A percentile compares a stretch with the other conserved stretches of the same genome.
These are phyloP conservation scores for Rhadina sibilatrix DNA, from an alignment of 2,113 vertebrate genomes.

Conservation along the genomic window DNA sequence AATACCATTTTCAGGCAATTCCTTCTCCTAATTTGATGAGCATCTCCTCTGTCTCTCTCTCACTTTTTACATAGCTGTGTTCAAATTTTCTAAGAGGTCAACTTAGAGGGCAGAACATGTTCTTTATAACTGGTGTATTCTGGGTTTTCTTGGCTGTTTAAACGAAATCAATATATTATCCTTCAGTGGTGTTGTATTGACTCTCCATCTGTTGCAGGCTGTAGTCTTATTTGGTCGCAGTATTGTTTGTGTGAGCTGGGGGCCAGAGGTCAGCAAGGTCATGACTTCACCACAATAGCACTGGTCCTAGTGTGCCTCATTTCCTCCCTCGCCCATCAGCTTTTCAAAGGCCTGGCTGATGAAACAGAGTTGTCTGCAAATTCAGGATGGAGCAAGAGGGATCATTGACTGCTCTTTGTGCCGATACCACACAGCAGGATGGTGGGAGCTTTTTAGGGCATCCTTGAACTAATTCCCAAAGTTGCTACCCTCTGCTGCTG, in stretches of 20 bases:
- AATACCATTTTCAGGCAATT: conserved; percentile 1
- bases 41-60: background rate
- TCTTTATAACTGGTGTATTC: background rate
- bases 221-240: conserved; percentile 2
- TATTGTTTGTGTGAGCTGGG: background rate
- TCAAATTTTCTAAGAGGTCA: conserved; percentile 33
- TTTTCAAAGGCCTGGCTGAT: background rate
- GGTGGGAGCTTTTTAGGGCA: background rate
- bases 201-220: conserved; percentile 24
- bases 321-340: background rate
- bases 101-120: conserved; percentile 7
- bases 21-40: conserved; percentile 31
- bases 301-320: background rate
- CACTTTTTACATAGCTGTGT: background rate
- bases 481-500: background rate
- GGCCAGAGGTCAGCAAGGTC: background rate
- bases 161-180: conserved; percentile 42
- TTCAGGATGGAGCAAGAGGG: background rate
- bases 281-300: background rate
- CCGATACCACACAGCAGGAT: background rate
- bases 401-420: background rate
- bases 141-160: background rate
- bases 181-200: conserved; percentile 15
- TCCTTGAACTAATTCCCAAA: background rate
- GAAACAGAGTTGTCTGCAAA: background rate